Evolutionary conservation across 1,140 invertebrate genomes (phyloP).

Genomic region (Drosophila lini): DNA sequence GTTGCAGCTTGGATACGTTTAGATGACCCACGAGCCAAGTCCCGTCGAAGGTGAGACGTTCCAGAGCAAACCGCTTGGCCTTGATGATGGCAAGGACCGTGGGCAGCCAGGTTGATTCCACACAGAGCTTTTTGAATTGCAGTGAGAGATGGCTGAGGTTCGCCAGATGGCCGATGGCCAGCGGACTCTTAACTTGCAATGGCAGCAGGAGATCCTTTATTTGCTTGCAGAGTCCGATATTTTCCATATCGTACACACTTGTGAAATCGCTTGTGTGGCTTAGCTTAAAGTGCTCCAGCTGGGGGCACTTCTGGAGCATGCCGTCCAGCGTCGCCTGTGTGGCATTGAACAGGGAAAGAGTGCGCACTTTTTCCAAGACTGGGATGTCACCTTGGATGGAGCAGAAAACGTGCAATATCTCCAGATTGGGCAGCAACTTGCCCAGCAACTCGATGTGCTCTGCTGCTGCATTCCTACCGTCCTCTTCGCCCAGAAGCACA

Average conservation of each 20-base stretch:
- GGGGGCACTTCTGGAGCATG: constrained; percentile 29
- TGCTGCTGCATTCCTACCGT: no score
- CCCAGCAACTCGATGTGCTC: constrained; percentile 4
- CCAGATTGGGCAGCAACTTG: constrained; percentile 26
- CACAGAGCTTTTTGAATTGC: constrained; percentile 33
- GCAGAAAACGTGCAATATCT: constrained; percentile 18
- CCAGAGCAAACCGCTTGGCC: constrained; percentile 35
- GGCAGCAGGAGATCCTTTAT: constrained; percentile 39
- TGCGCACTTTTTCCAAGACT: constrained; percentile 4
- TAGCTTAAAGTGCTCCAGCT: constrained; percentile 24
- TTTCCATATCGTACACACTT: constrained; percentile 4
- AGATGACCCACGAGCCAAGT: constrained; percentile 30
- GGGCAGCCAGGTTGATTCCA: constrained; percentile 39
- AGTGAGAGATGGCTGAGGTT: constrained; percentile 42
- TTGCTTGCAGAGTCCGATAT: constrained; percentile 16
- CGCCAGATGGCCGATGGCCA: constrained; percentile 10
- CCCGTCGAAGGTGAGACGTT: constrained; percentile 44
- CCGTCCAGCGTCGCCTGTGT: constrained; percentile 19
- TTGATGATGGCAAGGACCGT: constrained; percentile 27
- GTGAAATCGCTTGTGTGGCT: neutral
- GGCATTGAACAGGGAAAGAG: neutral
- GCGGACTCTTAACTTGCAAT: constrained; percentile 16
- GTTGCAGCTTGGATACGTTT: constrained; percentile 24
- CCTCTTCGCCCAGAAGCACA: neutral
- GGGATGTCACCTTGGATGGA: constrained; percentile 21